Evolutionary conservation across 1,140 invertebrate genomes (phyloP).

Genomic region (Leptonema lineaticorne): DNA sequence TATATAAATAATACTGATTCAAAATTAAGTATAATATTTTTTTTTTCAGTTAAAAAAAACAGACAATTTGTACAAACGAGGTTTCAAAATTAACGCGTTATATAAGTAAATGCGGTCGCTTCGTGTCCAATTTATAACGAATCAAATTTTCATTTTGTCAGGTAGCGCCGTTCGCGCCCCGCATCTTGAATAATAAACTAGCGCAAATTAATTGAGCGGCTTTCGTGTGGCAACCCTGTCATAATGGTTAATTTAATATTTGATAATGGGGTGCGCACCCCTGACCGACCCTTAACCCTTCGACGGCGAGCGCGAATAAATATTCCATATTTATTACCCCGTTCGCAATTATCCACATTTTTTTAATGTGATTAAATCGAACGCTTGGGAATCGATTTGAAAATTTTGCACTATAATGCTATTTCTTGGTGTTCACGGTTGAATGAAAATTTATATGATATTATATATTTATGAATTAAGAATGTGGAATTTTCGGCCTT

Average conservation of each 20-base stretch:
- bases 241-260: neutral
- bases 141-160: neutral
- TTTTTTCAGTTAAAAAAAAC: neutral
- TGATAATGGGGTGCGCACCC: neutral
- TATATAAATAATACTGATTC: neutral
- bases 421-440: neutral
- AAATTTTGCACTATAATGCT: neutral
- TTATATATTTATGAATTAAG: neutral
- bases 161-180: neutral
- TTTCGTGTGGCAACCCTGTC: neutral
- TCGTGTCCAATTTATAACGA: neutral
- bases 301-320: too few species aligned
- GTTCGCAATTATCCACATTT: too few species aligned
- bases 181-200: neutral
- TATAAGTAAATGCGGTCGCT: neutral
- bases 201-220: neutral
- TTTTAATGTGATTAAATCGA: too few species aligned
- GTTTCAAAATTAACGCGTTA: neutral
- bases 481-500: neutral
- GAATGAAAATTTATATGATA: neutral
- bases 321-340: too few species aligned
- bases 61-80: neutral
- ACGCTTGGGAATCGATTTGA: neutral
- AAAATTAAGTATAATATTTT: too few species aligned
- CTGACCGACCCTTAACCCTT: neutral